These are phyloP conservation scores for Dipodomys ordii DNA, from an alignment of 2,113 vertebrate species.

Conservation along the genomic window DNA sequence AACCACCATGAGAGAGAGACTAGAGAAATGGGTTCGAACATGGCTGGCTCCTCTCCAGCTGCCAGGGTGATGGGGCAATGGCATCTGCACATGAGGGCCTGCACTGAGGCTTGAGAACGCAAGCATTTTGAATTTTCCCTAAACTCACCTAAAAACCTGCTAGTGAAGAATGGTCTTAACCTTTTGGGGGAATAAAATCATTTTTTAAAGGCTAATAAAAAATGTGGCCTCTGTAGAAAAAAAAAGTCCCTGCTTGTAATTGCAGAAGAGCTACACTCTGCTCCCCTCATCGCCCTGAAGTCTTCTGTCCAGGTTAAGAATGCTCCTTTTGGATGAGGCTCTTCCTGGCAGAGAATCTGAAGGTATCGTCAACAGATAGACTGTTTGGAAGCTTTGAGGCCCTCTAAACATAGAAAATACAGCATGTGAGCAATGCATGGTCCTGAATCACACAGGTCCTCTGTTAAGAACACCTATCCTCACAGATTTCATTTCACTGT, in stretches of 20 bases:
- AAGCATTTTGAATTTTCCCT: not conserved
- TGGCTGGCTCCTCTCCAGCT: not conserved
- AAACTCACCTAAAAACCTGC: not conserved
- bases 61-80: not conserved
- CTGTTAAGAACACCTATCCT: not conserved
- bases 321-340: not conserved
- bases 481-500: not conserved
- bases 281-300: not conserved
- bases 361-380: not conserved
- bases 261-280: not conserved
- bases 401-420: not conserved
- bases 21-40: not conserved
- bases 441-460: not conserved
- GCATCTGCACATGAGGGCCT: not conserved
- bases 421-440: not conserved
- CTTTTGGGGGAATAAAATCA: not conserved
- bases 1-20: not conserved
- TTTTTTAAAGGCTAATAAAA: slow-evolving; percentile 26
- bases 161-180: not conserved
- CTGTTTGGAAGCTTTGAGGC: not conserved
- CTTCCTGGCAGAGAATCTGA: not conserved
- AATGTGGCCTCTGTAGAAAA: not conserved
- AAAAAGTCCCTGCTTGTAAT: not conserved
- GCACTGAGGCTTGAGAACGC: not conserved
- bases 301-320: not conserved